Conservation (phyloP, 2,113 vertebrate genomes). For the Sylvia atricapilla region DNA sequence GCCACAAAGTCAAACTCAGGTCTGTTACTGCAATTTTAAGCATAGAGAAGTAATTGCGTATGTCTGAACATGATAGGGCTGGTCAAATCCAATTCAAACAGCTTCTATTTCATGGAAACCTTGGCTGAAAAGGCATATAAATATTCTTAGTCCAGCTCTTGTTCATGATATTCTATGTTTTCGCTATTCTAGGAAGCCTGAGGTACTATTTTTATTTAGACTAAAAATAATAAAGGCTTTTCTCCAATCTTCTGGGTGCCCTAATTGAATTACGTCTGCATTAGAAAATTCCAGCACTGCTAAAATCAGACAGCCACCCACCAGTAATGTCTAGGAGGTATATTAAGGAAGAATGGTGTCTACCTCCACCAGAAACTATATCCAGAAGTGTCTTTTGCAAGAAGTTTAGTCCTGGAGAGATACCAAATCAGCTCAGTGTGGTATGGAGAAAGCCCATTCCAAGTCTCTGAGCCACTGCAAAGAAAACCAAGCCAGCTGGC, state of each 20-base stretch:
- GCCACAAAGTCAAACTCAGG: not conserved
- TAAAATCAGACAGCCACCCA: not conserved
- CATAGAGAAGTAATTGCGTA: not conserved
- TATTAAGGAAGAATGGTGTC: not conserved
- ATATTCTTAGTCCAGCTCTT: not conserved
- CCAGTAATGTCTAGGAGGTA: not conserved
- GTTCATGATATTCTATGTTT: not conserved
- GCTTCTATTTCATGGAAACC: not conserved
- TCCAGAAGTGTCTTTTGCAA: conserved; percentile 16
- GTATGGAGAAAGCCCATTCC: conserved; percentile 1
- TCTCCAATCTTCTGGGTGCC: not conserved
- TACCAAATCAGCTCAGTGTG: not conserved
- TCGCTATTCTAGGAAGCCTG: conserved; percentile 16
- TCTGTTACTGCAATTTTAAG: not conserved
- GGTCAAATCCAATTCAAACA: conserved; percentile 8
- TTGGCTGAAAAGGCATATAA: conserved; percentile 1
- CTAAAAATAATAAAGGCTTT: conserved; percentile 55
- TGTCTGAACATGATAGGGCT: not conserved
- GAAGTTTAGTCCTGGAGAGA: conserved; percentile 5
- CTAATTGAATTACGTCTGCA: conserved; percentile 4
- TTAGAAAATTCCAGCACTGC: conserved; percentile 9
- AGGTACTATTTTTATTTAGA: conserved; percentile 44
- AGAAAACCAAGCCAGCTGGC: not conserved
- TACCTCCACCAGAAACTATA: conserved; percentile 7
- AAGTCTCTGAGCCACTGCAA: not conserved